These are phyloP conservation scores for Amphipyra tragopoginis DNA, from an alignment of 2,888 invertebrate genomes.

Conservation along the genomic window DNA sequence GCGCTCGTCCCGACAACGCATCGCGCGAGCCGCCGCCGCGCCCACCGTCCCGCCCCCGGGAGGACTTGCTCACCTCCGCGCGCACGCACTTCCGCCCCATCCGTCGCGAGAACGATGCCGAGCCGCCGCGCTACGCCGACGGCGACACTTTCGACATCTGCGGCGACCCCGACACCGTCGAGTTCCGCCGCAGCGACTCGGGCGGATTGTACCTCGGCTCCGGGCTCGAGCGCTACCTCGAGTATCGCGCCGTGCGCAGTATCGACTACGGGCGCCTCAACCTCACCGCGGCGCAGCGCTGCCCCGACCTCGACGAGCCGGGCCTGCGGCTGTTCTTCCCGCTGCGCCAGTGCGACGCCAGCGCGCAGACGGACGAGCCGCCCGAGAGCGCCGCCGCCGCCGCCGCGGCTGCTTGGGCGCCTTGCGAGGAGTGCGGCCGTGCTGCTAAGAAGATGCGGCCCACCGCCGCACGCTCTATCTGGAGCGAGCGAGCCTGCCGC, in stretches of 20 bases:
- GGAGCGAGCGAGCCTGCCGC: constrained; percentile 68
- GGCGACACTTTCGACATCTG: constrained; percentile 93
- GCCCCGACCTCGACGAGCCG: constrained; percentile 76
- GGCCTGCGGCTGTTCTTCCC: constrained; percentile 92
- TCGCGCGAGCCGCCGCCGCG: constrained; percentile 59
- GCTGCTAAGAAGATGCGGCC: constrained; percentile 83
- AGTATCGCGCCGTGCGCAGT: constrained; percentile 82
- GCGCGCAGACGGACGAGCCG: constrained; percentile 76
- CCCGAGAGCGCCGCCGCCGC: constrained; percentile 48
- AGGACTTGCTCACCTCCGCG: constrained; percentile 93
- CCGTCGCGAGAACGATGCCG: constrained; percentile 86
- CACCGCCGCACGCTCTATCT: constrained; percentile 68
- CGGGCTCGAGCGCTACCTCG: constrained; percentile 86
- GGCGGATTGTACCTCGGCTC: constrained; percentile 91
- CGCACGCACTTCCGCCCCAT: constrained; percentile 96
- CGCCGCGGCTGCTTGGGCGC: constrained; percentile 64
- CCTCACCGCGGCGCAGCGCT: constrained; percentile 78
- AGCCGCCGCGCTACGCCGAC: constrained; percentile 88
- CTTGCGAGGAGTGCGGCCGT: constrained; percentile 79
- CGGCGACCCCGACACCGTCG: constrained; percentile 91
- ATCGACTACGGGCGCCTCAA: constrained; percentile 82
- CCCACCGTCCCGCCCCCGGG: constrained; percentile 74
- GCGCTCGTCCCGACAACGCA: constrained; percentile 87
- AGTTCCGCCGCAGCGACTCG: constrained; percentile 92
- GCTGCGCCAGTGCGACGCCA: constrained; percentile 79